Evolutionary conservation across 2,888 invertebrate genomes (phyloP), one percentile per base, ranked within the genome.

Genomic region (Chalcis sispes): DNA sequence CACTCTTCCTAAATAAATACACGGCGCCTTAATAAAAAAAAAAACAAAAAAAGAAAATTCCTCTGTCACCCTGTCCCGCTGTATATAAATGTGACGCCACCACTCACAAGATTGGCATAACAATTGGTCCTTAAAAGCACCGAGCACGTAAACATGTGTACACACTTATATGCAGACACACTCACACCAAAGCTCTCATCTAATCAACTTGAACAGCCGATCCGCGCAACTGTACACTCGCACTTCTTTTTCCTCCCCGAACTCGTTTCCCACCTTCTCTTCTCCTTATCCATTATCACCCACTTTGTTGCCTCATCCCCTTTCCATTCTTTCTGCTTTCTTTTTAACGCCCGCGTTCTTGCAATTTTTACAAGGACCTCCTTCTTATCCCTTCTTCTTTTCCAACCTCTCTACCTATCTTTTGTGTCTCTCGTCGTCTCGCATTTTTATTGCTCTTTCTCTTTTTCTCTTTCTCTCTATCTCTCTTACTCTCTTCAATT

Each of bases 41-140:
- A n/a, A n/a, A n/a, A n/a, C n/a, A n/a, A n/a, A n/a, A n/a, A n/a
- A n/a, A n/a, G n/a, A n/a, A n/a, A n/a, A n/a, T n/a, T n/a, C n/a
- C n/a, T n/a, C n/a, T n/a, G n/a, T n/a, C n/a, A n/a, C n/a, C n/a
- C n/a, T n/a, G n/a, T n/a, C n/a, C n/a, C n/a, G n/a, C n/a, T n/a
- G n/a, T n/a, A n/a, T n/a, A n/a, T n/a, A n/a, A n/a, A n/a, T n/a
- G n/a, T n/a, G n/a, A n/a, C n/a, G n/a, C 8, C 8, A 15, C 50
- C 36, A 65, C 65, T 65, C 65, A n/a, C 52, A n/a, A 66, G 54
- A 40, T 66, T 66, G 54, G 66, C 42, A n/a, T 27, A 66, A 66
- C 66, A 66, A 66, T 66, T 66, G 66, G 66, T 42, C 42, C 56
- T 66, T 56, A 56, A 42, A 52, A 18, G 18, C 8, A 29, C 50